Percentiles rank a stretch among this genome's conserved stretches.
These are phyloP conservation scores for Margarornis squamiger DNA, from an alignment of 2,797 vertebrate genomes.

Conservation along the genomic window DNA sequence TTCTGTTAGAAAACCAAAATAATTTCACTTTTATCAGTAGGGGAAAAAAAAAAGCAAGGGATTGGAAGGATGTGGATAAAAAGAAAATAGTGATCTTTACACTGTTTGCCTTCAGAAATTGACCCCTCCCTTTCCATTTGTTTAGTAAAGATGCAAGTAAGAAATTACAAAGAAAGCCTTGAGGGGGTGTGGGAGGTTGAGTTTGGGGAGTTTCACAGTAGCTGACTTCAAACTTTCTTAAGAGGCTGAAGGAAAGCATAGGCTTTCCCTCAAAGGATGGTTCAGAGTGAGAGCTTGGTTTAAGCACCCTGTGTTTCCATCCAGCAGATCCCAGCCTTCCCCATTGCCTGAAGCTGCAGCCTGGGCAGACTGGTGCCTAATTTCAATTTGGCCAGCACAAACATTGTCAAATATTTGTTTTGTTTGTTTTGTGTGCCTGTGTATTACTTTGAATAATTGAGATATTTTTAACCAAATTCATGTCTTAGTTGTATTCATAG, in stretches of 20 bases:
- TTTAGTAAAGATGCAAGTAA: background rate
- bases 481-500: background rate
- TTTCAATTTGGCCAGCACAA: background rate
- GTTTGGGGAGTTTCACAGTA: background rate
- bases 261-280: background rate
- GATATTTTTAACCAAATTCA: background rate
- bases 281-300: background rate
- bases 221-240: background rate
- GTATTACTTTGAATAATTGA: background rate
- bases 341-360: background rate
- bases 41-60: background rate
- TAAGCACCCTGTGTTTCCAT: background rate
- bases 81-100: background rate
- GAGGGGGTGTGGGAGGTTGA: rapidly evolving
- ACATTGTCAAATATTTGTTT: background rate
- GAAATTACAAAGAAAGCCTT: background rate
- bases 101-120: background rate
- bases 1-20: constrained; percentile 29
- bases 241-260: background rate
- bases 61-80: background rate
- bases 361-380: background rate
- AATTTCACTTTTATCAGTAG: constrained; percentile 21
- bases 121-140: background rate
- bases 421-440: background rate
- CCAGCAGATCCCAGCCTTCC: background rate